These are phyloP conservation scores for Epinotia brunnichana DNA, from an alignment of 2,888 invertebrate genomes.

Conservation along the genomic window DNA sequence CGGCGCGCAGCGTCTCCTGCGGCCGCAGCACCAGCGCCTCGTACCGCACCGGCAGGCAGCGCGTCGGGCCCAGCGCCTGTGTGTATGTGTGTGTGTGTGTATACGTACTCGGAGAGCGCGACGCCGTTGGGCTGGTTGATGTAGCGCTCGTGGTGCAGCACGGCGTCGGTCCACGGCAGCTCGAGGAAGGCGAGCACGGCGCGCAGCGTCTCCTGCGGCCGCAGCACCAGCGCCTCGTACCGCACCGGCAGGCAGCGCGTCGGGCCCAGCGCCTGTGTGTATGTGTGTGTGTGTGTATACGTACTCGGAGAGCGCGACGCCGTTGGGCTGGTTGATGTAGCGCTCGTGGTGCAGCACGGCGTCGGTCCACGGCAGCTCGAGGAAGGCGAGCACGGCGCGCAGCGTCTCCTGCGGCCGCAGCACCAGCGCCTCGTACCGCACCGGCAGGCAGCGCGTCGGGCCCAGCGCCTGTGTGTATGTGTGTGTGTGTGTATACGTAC, in stretches of 20 bases:
- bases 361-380: slow-evolving; percentile 97
- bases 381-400: slow-evolving; percentile 93
- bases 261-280: no score
- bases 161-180: slow-evolving; percentile 97
- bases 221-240: slow-evolving; percentile 98
- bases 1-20: no score
- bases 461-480: no score
- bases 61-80: no score
- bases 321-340: slow-evolving; percentile 97
- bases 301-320: slow-evolving; percentile 97
- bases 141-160: slow-evolving; percentile 98
- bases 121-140: slow-evolving; percentile 98
- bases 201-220: slow-evolving; percentile 94
- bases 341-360: slow-evolving; percentile 98
- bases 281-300: slow-evolving; percentile 52
- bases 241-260: slow-evolving; percentile 93
- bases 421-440: slow-evolving; percentile 98
- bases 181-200: slow-evolving; percentile 94
- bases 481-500: slow-evolving; percentile 80
- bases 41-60: no score
- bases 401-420: slow-evolving; percentile 96
- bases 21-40: no score
- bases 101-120: slow-evolving; percentile 94
- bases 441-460: slow-evolving; percentile 90
- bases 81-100: background rate